These are phyloP conservation scores for Buceros bicornis DNA, from an alignment of 2,797 vertebrate genomes.

Conservation along the genomic window DNA sequence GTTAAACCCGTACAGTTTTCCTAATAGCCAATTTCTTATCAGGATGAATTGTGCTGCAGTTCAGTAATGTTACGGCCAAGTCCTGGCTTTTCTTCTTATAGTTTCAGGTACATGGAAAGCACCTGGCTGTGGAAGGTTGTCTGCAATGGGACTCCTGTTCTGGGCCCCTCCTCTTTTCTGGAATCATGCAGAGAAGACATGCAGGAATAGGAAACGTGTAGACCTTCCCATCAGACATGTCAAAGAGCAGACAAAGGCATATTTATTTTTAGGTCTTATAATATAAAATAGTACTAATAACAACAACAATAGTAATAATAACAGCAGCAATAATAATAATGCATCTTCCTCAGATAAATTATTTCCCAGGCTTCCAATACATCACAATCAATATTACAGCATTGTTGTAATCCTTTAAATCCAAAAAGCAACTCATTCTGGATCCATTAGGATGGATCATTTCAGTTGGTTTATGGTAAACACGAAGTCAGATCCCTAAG, in stretches of 20 bases:
- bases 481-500: too few relatives aligned
- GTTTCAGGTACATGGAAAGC: fast-evolving
- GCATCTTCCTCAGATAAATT: neutral
- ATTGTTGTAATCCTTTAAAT: neutral
- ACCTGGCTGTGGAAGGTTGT: neutral
- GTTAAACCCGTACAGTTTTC: neutral
- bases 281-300: neutral
- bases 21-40: neutral
- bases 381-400: neutral
- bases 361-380: neutral
- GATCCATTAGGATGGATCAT: neutral
- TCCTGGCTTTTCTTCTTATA: neutral
- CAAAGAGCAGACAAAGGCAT: neutral
- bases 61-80: too few relatives aligned
- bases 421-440: neutral
- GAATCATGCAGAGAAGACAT: neutral
- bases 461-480: too few relatives aligned
- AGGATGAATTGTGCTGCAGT: neutral
- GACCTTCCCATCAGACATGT: neutral
- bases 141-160: neutral
- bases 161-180: neutral
- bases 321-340: neutral
- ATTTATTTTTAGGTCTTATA: neutral
- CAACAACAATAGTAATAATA: fast-evolving
- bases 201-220: neutral